phyloP scores from a whole-genome alignment of 2,888 invertebrate species.

The Dysmachus trigonus region DNA sequence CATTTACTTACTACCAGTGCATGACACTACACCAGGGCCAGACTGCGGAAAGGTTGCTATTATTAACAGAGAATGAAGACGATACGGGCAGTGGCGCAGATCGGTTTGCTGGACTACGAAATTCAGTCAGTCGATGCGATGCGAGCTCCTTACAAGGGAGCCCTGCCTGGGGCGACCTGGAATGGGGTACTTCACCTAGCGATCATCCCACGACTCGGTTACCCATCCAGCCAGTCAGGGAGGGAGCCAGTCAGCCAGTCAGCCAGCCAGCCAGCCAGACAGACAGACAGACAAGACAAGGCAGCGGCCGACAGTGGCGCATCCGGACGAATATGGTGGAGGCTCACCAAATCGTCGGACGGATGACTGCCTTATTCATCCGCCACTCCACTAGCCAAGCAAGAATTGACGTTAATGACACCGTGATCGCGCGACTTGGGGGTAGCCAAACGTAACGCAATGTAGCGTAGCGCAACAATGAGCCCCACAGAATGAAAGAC shows the following conservation, averaged over 20 bases:
- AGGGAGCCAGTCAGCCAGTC: conserved; percentile 4
- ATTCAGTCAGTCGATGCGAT: conserved; percentile 34
- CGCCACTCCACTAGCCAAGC: conserved; percentile 43
- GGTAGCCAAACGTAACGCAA: conserved; percentile 41
- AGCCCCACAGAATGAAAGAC: background rate
- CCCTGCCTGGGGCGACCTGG: conserved; percentile 18
- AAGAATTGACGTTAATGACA: conserved; percentile 44
- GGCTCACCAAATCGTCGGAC: conserved; percentile 37
- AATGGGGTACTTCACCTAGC: conserved; percentile 30
- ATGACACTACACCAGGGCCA: conserved; percentile 31
- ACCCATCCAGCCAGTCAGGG: conserved; percentile 7
- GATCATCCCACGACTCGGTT: background rate
- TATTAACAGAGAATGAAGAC: conserved; percentile 21
- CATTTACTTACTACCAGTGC: conserved; percentile 42
- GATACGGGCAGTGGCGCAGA: conserved; percentile 39
- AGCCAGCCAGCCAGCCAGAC: conserved; percentile 17
- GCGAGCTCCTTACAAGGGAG: conserved; percentile 12
- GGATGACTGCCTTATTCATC: conserved; percentile 35
- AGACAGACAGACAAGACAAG: conserved; percentile 7
- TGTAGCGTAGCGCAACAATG: conserved; percentile 22
- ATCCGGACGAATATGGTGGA: conserved; percentile 12
- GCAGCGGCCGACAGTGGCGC: background rate
- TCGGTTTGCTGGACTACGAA: conserved; percentile 6
- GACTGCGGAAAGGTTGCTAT: conserved; percentile 25
- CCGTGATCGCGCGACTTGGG: conserved; percentile 42